Evolutionary conservation across 1,140 invertebrate genomes (phyloP).

Genomic region (Ostrea edulis): DNA sequence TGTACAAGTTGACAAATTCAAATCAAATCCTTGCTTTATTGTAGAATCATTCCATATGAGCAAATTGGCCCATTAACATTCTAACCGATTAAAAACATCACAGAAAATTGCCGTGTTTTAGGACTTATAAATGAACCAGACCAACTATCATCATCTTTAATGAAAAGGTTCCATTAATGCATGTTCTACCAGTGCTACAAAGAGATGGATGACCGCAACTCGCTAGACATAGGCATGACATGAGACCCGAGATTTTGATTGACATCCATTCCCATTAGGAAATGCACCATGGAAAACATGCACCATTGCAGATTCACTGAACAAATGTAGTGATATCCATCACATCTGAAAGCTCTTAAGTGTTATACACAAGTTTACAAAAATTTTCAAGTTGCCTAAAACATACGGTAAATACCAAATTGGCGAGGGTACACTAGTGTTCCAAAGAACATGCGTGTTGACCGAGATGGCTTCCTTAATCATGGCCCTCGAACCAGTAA

Average conservation of each 20-base stretch:
- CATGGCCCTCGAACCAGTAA: too few species aligned
- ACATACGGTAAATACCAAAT: background rate
- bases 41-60: too few species aligned
- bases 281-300: slow-evolving; percentile 28
- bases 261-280: background rate
- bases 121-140: background rate
- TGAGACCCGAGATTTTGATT: background rate
- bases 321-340: background rate
- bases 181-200: background rate
- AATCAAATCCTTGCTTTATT: too few species aligned
- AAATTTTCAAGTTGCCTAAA: background rate
- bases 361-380: slow-evolving; percentile 15
- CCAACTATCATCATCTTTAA: background rate
- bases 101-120: background rate
- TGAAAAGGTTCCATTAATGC: background rate
- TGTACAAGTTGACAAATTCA: background rate
- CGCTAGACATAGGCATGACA: background rate
- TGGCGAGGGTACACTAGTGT: background rate
- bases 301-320: slow-evolving; percentile 16
- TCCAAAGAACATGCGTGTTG: too few species aligned
- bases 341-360: slow-evolving; percentile 19
- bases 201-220: background rate
- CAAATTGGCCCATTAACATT: too few species aligned
- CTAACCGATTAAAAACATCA: too few species aligned
- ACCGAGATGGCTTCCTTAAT: too few species aligned